Evolutionary conservation across 2,113 vertebrate genomes (phyloP), one percentile per base, ranked within the genome.

Genomic region (Lophotis ruficrista): DNA sequence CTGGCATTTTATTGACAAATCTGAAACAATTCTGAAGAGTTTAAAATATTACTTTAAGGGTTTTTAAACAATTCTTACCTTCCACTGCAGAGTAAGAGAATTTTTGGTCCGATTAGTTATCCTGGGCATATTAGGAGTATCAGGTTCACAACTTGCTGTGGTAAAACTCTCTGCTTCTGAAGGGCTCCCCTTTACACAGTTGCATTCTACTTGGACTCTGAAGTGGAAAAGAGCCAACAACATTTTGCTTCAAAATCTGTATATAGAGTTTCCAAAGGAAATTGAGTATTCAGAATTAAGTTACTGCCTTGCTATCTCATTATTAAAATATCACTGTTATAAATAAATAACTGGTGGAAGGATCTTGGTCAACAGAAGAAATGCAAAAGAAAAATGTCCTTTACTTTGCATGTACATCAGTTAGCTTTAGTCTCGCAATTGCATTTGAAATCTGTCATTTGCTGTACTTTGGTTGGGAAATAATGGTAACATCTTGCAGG

Each of bases 61-160:
- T 15, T 80, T 47, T 77, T 14, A 88, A 73, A n/a, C 17, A 86
- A 78, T 64, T 88, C 89, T 97, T 96, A 99, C 99, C 99, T 99
- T 99, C 99, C 99, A 99, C 79, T 99, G 99, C 66, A 99, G 97
- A 83, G 98, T 98, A 21, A 99, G 99, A 47, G 98, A 98, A 98
- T 98, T 99, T 98, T 99, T 99, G 98, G 99, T 99, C 96, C 99
- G 98, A 83, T 99, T 99, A 93, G 98, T 97, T 98, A 99, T 99
- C 95, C 98, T 98, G 72, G 99, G 99, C 87, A 98, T 96, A 92
- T 98, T 98, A 96, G 99, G 99, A 71, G 95, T 71, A 81, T 99
- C 99, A 45, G 99, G 99, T 97, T 99, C 99, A 98, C 99, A 99
- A 98, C 98, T 99, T 20, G 97, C 92, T 43, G 99, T 99, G 80